Percentiles rank a stretch among this genome's conserved stretches.
phyloP scores from a whole-genome alignment of 2,797 vertebrate genomes.

The Manis javanica region DNA sequence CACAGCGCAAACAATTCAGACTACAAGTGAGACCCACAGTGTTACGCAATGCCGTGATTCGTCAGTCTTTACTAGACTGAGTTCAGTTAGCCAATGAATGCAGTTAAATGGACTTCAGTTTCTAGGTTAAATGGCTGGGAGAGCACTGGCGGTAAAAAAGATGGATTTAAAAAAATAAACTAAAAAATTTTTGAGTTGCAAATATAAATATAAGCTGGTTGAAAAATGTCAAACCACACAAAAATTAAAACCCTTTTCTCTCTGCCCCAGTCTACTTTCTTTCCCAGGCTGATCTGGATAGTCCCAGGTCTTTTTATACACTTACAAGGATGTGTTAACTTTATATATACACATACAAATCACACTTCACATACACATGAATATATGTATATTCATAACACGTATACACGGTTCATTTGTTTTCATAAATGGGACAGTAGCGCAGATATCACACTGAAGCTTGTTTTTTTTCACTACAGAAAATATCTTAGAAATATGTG shows the following conservation, averaged over 20 bases:
- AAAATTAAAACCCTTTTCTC: neutral
- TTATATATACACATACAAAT: neutral
- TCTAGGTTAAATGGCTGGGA: neutral
- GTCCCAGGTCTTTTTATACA: too few species aligned
- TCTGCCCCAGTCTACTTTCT: neutral
- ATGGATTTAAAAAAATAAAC: neutral
- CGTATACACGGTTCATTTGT: neutral
- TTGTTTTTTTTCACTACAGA: neutral
- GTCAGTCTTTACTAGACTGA: neutral
- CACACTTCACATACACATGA: neutral
- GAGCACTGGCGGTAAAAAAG: neutral
- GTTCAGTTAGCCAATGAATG: neutral
- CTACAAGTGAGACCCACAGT: neutral
- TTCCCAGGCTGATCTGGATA: neutral
- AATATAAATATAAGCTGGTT: constrained; percentile 3
- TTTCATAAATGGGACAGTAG: neutral
- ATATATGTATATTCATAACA: neutral
- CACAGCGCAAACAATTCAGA: neutral
- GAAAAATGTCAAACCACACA: constrained; percentile 6
- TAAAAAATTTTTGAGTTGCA: neutral
- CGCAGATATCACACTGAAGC: neutral
- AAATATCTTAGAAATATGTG: neutral
- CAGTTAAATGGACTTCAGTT: neutral
- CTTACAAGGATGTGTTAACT: neutral
- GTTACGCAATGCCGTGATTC: neutral